These are phyloP conservation scores for Marronus borbonicus DNA, from an alignment of 2,888 invertebrate species.

Conservation along the genomic window DNA sequence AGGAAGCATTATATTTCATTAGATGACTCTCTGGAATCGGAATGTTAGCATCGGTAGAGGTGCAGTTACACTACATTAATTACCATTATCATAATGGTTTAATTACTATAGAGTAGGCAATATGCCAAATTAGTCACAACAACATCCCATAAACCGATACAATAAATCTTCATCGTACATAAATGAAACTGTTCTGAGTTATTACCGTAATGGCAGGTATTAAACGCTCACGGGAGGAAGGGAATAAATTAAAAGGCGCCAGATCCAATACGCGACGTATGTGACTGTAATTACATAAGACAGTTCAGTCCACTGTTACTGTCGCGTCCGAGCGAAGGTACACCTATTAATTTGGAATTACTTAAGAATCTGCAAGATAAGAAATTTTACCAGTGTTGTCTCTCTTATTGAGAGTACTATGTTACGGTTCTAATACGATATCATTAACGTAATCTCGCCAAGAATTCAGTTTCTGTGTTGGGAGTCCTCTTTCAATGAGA, in stretches of 20 bases:
- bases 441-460: constrained; percentile 22
- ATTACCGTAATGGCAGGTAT: not conserved
- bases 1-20: no score
- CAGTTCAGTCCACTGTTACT: constrained; percentile 1
- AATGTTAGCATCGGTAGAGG: no score
- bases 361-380: constrained; percentile 16
- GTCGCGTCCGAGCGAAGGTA: not conserved
- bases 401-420: constrained; percentile 13
- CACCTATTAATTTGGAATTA: constrained; percentile 33
- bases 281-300: constrained; percentile 6
- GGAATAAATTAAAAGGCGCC: constrained; percentile 30
- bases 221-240: not conserved
- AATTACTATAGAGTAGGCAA: not conserved
- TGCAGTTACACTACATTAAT: not conserved
- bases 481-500: not conserved
- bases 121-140: constrained; percentile 1
- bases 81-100: constrained; percentile 1
- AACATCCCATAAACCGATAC: not conserved
- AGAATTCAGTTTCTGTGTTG: constrained; percentile 8
- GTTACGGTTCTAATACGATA: constrained; percentile 32
- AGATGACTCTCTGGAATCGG: no score
- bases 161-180: not conserved
- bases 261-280: not conserved
- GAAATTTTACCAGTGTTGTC: constrained; percentile 5
- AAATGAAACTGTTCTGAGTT: constrained; percentile 17